Evolutionary conservation across 2,888 invertebrate genomes (phyloP), one percentile per base, ranked within the genome.

Genomic region (Girardia tigrina): DNA sequence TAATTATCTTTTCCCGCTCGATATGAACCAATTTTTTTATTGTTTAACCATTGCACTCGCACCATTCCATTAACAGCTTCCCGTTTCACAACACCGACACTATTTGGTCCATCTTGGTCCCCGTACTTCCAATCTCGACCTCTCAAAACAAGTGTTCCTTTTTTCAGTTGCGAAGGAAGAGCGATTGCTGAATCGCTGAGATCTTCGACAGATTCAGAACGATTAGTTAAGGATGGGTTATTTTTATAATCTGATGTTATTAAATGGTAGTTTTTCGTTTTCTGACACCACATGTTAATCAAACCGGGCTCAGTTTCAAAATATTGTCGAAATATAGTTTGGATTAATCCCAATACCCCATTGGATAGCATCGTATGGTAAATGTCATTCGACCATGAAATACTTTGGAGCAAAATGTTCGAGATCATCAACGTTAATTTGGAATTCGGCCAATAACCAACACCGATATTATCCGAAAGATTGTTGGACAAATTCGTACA

Each of bases 61-160:
- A 36, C 0, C 94, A 94, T 84, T 94, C 94, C 0, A 93, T 93
- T 12, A 91, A 90, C 0, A 94, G 93, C 42, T 91, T 36, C 36
- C 16, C 36, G 36, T 36, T 36, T 36, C 36, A 36, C 36, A 12
- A 36, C 36, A 12, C 36, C 36, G 16, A 36, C 36, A 36, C 36
- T 36, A 36, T 36, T 36, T 16, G 36, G 36, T 36, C 36, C 36
- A 36, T 36, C 36, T 36, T 36, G 36, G 16, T 36, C 92, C 0
- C 91, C 92, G 93, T 94, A 94, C 82, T 94, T 94, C 94, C 94
- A 94, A 84, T 94, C 93, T 14, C 89, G 88, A 0, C 93, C 94
- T 71, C 93, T 87, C 0, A 92, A 90, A 26, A 94, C 93, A 74
- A 90, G 86, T 0, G 91, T 90, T 0, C 92, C 92, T 72, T 92